Evolutionary conservation across 92 coral and sea anemone genomes (phyloP).

Genomic region (Umimayanthus chanpuru): DNA sequence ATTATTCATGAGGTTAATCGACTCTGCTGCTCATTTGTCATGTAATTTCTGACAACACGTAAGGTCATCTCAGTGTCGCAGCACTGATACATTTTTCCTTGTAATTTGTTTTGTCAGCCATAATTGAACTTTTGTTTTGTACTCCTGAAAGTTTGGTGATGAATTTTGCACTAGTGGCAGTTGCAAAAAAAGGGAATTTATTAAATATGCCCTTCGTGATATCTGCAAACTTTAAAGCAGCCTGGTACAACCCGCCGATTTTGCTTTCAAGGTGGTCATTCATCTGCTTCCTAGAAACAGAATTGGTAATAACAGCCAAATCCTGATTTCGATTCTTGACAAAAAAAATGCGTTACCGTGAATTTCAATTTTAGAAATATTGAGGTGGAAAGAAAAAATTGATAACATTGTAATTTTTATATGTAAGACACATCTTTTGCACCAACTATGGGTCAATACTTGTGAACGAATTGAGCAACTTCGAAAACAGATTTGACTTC

Average conservation of each 20-base stretch:
- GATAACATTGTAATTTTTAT: conserved; percentile 37
- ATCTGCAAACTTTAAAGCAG: conserved; percentile 46
- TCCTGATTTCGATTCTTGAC: neutral
- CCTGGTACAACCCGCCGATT: conserved; percentile 27
- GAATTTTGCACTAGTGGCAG: conserved; percentile 46
- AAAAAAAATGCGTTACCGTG: neutral
- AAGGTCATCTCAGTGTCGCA: neutral
- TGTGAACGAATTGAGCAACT: conserved; percentile 22
- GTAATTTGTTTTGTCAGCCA: conserved; percentile 13
- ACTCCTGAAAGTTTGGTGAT: conserved; percentile 32
- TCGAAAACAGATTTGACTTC: neutral
- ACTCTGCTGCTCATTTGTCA: too few species aligned
- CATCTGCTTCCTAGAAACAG: conserved; percentile 2
- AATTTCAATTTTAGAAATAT: neutral
- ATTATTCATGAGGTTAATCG: neutral
- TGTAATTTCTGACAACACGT: neutral
- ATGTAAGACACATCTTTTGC: conserved; percentile 26
- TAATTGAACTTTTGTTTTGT: conserved; percentile 45
- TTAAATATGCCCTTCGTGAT: conserved; percentile 51
- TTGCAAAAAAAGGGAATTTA: conserved; percentile 45
- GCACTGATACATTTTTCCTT: neutral
- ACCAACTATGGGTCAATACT: conserved; percentile 29
- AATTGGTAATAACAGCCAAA: neutral
- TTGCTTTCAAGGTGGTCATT: conserved; percentile 28
- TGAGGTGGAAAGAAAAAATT: conserved; percentile 19